These are phyloP conservation scores for Orchesellides sinensis DNA, from an alignment of 2,888 invertebrate genomes.

Conservation along the genomic window DNA sequence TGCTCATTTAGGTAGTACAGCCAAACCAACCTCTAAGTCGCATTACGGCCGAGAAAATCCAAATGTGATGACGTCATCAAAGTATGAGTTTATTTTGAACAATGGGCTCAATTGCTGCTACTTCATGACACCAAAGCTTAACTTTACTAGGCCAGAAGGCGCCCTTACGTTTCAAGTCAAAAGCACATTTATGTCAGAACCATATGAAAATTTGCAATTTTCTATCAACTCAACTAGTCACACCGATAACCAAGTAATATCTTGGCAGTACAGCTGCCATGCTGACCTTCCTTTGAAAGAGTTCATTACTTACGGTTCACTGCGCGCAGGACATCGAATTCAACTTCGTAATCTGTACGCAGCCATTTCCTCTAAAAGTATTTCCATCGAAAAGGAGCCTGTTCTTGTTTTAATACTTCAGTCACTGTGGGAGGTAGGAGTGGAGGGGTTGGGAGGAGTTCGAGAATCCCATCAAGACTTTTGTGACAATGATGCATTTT, in stretches of 20 bases:
- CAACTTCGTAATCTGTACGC: constrained; percentile 56
- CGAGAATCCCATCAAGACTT: constrained; percentile 55
- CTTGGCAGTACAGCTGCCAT: too few species aligned
- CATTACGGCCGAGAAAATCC: constrained; percentile 28
- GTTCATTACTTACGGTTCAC: constrained; percentile 42
- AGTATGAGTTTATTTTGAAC: constrained; percentile 6
- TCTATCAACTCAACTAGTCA: too few species aligned
- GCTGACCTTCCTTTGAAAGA: constrained; percentile 32
- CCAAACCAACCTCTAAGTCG: constrained; percentile 5
- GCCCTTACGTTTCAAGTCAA: too few species aligned
- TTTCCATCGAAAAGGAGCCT: constrained; percentile 46
- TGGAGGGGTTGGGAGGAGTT: neutral
- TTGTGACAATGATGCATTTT: neutral
- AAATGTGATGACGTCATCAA: constrained; percentile 1
- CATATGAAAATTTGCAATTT: too few species aligned
- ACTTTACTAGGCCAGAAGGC: too few species aligned
- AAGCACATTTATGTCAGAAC: too few species aligned
- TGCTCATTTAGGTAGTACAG: neutral
- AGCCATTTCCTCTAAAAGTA: neutral
- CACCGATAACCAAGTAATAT: too few species aligned
- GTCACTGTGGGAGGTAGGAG: constrained; percentile 45
- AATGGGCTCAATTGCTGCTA: constrained; percentile 24
- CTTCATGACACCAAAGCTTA: too few species aligned
- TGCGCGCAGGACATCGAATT: constrained; percentile 56
- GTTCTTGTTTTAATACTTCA: constrained; percentile 46